Base-by-base conservation (phyloP, 2,888 invertebrate genomes). In the Cinara cedri region DNA sequence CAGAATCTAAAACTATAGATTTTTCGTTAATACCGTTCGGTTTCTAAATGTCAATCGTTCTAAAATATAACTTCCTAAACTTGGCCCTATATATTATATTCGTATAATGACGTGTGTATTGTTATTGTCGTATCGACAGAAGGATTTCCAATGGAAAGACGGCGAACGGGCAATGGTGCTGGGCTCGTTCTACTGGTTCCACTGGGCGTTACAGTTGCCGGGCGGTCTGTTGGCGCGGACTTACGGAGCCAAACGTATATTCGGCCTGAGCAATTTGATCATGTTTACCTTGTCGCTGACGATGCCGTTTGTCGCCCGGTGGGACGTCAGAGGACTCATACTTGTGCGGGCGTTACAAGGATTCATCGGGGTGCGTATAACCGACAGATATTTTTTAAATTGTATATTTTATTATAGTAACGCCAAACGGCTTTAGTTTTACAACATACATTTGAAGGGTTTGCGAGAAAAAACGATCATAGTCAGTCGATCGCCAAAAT, bases 111-210 rank as follows among this genome's bases (percentile, higher is more conserved):
- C 3, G 3, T 4, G 6, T 34, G 34, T 34, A 63, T 19, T 42
- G 6, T 16, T 21, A 8, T 55, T 34, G 16, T 62, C 24, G 21
- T 62, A 16, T 16, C 19, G n/a, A n/a, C 34, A 78, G 76, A 78
- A 24, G 49, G 76, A 78, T 13, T 83, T 82, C 44, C 74, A 81
- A 26, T 92, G 92, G 92, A 88, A 89, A 83, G 90, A 90, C 83
- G 88, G 89, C 82, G 87, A 90, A 80, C 91, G 91, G 84, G 90
- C 90, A 6, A 83, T 89, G 63, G 87, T 90, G 10, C 85, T 92
- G 80, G 91, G 91, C 0, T 89, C 90, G 0, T 93, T 91, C 84
- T 93, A 91, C 85, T 93, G 91, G 90, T 86, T 91, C 1, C 92
- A 93, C 84, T 91, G 92, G 89, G 72, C 90, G 0, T 88, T 90